Conservation (phyloP, 1,140 invertebrate genomes). For the Heliothis virescens region DNA sequence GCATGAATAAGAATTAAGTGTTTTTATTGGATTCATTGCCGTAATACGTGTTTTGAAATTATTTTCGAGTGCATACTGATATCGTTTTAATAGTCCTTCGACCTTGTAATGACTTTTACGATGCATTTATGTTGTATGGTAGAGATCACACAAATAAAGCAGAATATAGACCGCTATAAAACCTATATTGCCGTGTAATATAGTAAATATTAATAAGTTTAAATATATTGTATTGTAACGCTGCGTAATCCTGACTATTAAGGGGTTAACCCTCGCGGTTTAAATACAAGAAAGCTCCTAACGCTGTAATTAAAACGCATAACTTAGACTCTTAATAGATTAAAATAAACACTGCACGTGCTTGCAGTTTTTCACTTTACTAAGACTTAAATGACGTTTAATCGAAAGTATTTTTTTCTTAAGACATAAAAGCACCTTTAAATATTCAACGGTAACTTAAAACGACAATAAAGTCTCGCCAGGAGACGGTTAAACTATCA, state of each 20-base stretch:
- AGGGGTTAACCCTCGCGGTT: neutral
- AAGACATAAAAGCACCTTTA: neutral
- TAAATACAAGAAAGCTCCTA: neutral
- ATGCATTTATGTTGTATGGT: conserved; percentile 26
- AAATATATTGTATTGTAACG: conserved; percentile 15
- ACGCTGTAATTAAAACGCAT: conserved; percentile 17
- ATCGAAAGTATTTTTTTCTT: conserved; percentile 22
- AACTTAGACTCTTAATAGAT: conserved; percentile 18
- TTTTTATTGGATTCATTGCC: conserved; percentile 31
- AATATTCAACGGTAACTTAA: conserved; percentile 39
- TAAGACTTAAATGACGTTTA: conserved; percentile 1
- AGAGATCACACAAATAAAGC: conserved; percentile 33
- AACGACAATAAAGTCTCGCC: conserved; percentile 25
- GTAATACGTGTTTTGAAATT: conserved; percentile 15
- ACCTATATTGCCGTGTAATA: conserved; percentile 31
- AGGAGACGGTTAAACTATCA: conserved; percentile 50
- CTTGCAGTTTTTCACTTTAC: conserved; percentile 6
- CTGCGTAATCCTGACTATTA: conserved; percentile 22
- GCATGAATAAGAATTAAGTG: conserved; percentile 39
- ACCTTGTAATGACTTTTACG: conserved; percentile 15
- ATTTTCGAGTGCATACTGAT: conserved; percentile 29
- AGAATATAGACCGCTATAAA: conserved; percentile 5
- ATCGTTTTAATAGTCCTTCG: conserved; percentile 31
- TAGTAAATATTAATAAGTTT: conserved; percentile 25
- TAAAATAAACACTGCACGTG: conserved; percentile 25